These are phyloP conservation scores for Amblyraja radiata DNA, from an alignment of 2,797 vertebrate species.

Conservation along the genomic window DNA sequence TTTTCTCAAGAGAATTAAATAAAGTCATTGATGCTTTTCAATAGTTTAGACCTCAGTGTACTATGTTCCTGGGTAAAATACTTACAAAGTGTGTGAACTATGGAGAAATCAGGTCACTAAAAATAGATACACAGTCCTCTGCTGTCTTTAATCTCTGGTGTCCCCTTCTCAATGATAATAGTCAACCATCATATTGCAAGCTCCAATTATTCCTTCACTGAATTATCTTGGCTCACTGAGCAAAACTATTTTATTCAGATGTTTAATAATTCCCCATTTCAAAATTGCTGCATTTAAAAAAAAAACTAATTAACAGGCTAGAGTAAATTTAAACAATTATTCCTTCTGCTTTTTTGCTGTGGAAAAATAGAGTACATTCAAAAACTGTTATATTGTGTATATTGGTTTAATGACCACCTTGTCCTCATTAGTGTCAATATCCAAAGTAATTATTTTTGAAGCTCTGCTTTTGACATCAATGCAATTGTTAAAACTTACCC, in stretches of 20 bases:
- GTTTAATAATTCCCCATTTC: background rate
- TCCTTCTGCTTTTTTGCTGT: background rate
- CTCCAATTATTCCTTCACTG: background rate
- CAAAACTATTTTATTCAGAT: background rate
- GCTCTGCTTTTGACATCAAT: conserved; percentile 40
- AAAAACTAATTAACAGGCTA: background rate
- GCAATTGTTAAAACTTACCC: conserved; percentile 59
- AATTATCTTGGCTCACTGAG: background rate
- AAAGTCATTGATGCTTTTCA: background rate
- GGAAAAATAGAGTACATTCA: background rate
- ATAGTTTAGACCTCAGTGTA: background rate
- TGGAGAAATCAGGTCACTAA: background rate
- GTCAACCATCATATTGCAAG: background rate
- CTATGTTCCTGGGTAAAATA: background rate
- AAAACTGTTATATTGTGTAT: background rate
- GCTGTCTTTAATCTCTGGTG: background rate
- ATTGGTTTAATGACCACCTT: background rate
- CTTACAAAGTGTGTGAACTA: background rate
- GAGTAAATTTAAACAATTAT: background rate
- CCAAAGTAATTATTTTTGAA: conserved; percentile 40
- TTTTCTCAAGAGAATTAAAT: background rate
- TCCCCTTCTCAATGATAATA: background rate
- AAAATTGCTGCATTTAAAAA: background rate
- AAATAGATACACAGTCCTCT: background rate
- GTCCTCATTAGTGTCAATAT: background rate